Evolutionary conservation across 2,797 vertebrate species (phyloP).

Genomic region (Lagorchestes hirsutus): DNA sequence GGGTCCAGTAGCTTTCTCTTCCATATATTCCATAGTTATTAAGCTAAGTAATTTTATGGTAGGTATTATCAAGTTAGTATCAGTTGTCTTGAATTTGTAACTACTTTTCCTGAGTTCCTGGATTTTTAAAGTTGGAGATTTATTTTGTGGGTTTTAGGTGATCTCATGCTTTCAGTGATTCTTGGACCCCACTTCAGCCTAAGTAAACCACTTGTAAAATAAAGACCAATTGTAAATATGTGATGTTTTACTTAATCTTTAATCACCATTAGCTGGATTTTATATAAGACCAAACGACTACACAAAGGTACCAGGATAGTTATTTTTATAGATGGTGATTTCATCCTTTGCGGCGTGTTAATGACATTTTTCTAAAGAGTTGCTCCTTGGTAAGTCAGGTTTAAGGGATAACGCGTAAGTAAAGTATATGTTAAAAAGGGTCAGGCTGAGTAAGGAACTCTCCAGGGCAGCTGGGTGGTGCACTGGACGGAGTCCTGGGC

Average conservation of each 20-base stretch:
- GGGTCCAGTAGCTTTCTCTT: conserved; percentile 21
- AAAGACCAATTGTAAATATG: background rate
- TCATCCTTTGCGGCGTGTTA: background rate
- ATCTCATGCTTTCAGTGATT: background rate
- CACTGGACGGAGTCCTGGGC: background rate
- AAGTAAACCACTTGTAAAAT: background rate
- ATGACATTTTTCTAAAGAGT: background rate
- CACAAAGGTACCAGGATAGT: background rate
- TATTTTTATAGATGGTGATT: background rate
- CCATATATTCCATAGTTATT: background rate
- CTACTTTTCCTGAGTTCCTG: background rate
- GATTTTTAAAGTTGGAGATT: conserved; percentile 14
- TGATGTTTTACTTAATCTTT: background rate
- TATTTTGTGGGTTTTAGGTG: background rate
- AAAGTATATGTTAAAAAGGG: background rate
- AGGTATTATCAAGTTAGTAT: conserved; percentile 14
- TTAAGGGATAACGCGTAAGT: background rate
- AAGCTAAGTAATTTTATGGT: conserved; percentile 32
- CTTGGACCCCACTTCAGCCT: background rate
- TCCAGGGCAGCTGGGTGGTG: background rate
- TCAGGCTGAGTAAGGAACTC: background rate
- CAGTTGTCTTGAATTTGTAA: conserved; percentile 42
- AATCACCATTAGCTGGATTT: background rate
- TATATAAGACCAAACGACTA: background rate
- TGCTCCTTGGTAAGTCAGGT: background rate